phyloP scores from a whole-genome alignment of 2,888 invertebrate genomes.

The Macaria liturata region DNA sequence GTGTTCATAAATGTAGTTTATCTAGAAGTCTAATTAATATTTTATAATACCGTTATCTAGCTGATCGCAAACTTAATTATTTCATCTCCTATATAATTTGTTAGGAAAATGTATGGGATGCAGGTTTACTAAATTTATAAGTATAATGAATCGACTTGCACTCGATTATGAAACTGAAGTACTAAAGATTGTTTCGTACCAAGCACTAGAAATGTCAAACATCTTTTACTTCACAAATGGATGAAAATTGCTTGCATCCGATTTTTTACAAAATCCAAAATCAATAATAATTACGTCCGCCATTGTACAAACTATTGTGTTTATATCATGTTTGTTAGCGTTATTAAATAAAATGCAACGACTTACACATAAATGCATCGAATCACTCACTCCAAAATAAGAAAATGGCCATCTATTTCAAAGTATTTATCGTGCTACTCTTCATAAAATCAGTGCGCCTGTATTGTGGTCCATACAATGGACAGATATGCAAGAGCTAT shows the following conservation, averaged over 20 bases:
- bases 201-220: constrained; percentile 6
- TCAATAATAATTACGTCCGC: constrained; percentile 74
- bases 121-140: no score
- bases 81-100: no score
- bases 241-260: constrained; percentile 35
- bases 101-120: no score
- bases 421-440: constrained; percentile 64
- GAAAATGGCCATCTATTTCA: constrained; percentile 64
- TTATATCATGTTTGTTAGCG: constrained; percentile 49
- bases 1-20: no score
- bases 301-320: constrained; percentile 68
- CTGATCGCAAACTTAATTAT: no score
- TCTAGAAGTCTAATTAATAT: no score
- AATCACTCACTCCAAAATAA: constrained; percentile 55
- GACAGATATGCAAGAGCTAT: constrained; percentile 90
- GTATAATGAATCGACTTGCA: no score
- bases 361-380: constrained; percentile 53
- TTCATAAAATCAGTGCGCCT: constrained; percentile 81
- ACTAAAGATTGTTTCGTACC: not conserved
- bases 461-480: constrained; percentile 94
- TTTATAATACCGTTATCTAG: no score
- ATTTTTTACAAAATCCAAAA: constrained; percentile 55
- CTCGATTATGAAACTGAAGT: no score
- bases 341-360: constrained; percentile 66
- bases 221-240: constrained; percentile 30